Conservation (phyloP, 2,113 vertebrate genomes). For the human region DNA sequence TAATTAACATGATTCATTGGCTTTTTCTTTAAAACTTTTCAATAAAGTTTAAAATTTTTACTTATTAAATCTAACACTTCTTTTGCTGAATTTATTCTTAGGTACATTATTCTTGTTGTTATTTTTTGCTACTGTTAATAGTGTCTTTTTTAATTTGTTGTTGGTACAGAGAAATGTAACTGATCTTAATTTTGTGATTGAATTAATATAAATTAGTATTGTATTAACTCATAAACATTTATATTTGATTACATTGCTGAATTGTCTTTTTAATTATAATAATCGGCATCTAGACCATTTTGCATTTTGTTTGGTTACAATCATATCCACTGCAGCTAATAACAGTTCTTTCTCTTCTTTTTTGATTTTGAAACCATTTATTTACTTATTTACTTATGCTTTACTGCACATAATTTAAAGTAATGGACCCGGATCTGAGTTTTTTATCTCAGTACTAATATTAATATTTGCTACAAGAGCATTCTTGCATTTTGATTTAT, state of each 20-base stretch:
- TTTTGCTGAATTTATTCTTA: neutral
- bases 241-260: neutral
- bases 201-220: neutral
- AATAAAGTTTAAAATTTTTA: neutral
- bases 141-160: neutral
- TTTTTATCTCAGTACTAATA: neutral
- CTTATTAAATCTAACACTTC: neutral
- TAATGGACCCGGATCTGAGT: neutral
- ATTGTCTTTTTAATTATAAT: neutral
- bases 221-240: neutral
- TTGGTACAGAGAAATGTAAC: neutral
- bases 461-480: neutral
- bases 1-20: neutral
- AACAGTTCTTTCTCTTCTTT: neutral
- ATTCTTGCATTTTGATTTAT: conserved; percentile 12
- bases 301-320: neutral
- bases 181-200: neutral
- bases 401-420: neutral
- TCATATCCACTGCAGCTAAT: neutral
- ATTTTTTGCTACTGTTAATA: neutral
- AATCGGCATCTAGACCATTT: neutral
- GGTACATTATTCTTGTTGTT: neutral
- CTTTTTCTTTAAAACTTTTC: neutral
- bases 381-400: neutral
- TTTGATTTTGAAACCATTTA: neutral